These are phyloP conservation scores for Choristoneura fumiferana DNA, from an alignment of 1,140 invertebrate species.

Conservation along the genomic window DNA sequence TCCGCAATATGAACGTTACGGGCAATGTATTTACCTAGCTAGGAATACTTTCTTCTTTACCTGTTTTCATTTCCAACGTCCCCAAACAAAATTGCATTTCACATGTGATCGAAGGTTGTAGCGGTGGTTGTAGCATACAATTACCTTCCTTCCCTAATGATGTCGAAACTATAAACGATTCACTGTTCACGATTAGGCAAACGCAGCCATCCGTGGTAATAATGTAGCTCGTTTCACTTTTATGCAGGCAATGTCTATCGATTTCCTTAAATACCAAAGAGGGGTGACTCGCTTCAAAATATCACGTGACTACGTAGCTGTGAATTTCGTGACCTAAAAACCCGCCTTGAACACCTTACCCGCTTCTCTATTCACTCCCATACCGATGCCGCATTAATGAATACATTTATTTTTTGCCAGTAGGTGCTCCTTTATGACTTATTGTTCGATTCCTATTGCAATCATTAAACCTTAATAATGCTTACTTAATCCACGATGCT, in stretches of 20 bases:
- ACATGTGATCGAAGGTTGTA: conserved; percentile 2
- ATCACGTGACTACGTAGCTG: conserved; percentile 21
- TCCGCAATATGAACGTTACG: no score
- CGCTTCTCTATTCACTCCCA: conserved; percentile 3
- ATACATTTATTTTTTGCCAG: not conserved
- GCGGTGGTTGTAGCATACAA: not conserved
- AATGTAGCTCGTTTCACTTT: conserved; percentile 8
- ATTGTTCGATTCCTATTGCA: conserved; percentile 29
- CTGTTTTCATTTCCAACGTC: no score
- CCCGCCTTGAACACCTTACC: conserved; percentile 5
- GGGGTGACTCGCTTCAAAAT: conserved; percentile 17
- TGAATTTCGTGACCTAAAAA: conserved; percentile 37
- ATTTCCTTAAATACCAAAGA: conserved; percentile 13
- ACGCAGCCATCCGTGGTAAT: not conserved
- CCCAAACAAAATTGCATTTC: not conserved
- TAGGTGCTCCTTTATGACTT: not conserved
- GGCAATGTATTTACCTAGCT: no score
- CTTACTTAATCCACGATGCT: no score
- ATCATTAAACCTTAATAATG: conserved; percentile 23
- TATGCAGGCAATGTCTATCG: conserved; percentile 7
- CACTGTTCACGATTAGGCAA: not conserved
- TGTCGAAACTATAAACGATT: no score
- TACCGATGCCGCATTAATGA: not conserved
- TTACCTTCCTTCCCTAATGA: not conserved
- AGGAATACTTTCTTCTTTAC: no score